phyloP scores from a whole-genome alignment of 2,797 vertebrate genomes.

The Pseudochromis fuscus region DNA sequence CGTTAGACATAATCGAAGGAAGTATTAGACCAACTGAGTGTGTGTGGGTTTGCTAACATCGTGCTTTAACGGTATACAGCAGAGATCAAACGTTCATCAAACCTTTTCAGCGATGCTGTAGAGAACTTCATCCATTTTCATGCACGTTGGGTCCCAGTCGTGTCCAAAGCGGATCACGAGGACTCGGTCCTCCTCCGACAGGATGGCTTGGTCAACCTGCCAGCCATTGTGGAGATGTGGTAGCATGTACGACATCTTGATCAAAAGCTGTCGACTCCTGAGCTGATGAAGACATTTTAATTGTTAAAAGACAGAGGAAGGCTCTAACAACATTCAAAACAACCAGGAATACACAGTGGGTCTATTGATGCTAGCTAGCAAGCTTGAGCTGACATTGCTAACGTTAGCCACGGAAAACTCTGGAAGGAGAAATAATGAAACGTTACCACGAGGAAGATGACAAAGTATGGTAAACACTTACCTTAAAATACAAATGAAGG shows the following conservation, averaged over 20 bases:
- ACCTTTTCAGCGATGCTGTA: slow-evolving; percentile 99
- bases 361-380: too few relatives aligned
- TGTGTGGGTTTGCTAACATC: too few relatives aligned
- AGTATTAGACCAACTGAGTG: too few relatives aligned
- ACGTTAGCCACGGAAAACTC: slow-evolving; percentile 9
- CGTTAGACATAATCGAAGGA: background rate
- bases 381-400: background rate
- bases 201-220: slow-evolving; percentile 99
- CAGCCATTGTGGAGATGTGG: slow-evolving; percentile 98
- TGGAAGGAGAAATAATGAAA: background rate
- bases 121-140: slow-evolving; percentile 99
- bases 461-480: background rate
- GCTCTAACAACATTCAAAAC: too few relatives aligned
- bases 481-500: background rate
- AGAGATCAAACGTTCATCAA: background rate
- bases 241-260: slow-evolving; percentile 97
- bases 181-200: slow-evolving; percentile 97
- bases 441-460: accelerated
- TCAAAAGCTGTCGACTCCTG: background rate
- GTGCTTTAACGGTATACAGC: too few relatives aligned
- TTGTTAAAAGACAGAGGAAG: too few relatives aligned
- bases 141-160: slow-evolving; percentile 99
- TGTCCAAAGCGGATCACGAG: slow-evolving; percentile 98
- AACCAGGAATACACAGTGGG: too few relatives aligned
- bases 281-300: slow-evolving; percentile 1